A percentile compares a stretch with the other conserved stretches of the same genome.
Evolutionary conservation across 1,140 invertebrate genomes (phyloP).

Genomic region (Bombus affinis): DNA sequence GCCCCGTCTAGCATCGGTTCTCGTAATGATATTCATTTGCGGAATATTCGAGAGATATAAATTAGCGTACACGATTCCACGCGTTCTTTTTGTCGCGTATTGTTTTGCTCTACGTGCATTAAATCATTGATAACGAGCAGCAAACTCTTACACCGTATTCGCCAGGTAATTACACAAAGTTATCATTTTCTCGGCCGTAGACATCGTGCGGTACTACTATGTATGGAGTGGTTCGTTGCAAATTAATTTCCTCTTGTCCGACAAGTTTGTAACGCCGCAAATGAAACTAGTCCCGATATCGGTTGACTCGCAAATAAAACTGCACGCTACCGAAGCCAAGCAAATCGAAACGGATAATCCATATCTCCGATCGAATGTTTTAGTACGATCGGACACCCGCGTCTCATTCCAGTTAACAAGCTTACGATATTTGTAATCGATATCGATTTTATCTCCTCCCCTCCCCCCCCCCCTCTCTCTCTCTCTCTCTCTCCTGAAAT

Average conservation of each 20-base stretch:
- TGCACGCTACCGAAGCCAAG: not conserved
- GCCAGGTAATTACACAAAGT: constrained; percentile 43
- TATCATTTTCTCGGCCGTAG: constrained; percentile 36
- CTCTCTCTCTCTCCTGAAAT: too few species aligned
- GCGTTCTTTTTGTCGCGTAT: not conserved
- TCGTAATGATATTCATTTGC: constrained; percentile 21
- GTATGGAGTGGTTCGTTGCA: not conserved
- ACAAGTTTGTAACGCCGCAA: not conserved
- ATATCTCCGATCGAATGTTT: constrained; percentile 31
- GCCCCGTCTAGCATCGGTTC: not conserved
- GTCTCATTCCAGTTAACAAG: not conserved
- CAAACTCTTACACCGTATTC: constrained; percentile 3
- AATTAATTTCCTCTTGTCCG: constrained; percentile 34
- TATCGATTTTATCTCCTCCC: not conserved
- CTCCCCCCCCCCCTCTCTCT: too few species aligned
- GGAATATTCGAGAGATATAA: not conserved
- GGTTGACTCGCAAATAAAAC: not conserved
- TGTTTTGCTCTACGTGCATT: constrained; percentile 41
- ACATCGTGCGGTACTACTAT: not conserved
- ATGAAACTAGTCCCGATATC: constrained; percentile 10
- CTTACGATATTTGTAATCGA: not conserved
- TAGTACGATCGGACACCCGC: constrained; percentile 5
- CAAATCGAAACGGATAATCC: constrained; percentile 33
- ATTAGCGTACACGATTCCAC: constrained; percentile 11
- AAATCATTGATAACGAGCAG: constrained; percentile 45